Conservation (phyloP, 1,140 invertebrate genomes). For the Aricia agestis region DNA sequence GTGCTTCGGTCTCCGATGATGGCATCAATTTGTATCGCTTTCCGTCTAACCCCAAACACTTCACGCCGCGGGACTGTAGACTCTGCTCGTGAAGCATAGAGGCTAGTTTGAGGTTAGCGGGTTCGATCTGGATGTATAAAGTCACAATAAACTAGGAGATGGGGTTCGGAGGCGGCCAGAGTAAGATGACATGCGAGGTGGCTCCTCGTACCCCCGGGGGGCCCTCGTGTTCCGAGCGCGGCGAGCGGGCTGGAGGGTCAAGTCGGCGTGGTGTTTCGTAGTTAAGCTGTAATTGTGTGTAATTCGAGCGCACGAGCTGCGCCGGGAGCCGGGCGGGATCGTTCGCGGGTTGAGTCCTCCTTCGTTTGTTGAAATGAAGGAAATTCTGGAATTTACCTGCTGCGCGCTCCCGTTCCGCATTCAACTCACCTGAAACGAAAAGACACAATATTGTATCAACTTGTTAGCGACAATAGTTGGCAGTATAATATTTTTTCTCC, state of each 20-base stretch:
- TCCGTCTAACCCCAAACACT: conserved; percentile 35
- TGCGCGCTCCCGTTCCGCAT: not conserved
- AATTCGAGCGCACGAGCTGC: conserved; percentile 57
- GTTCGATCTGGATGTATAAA: conserved; percentile 35
- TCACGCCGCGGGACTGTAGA: conserved; percentile 34
- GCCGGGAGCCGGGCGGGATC: conserved; percentile 28
- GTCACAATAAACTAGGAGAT: conserved; percentile 53
- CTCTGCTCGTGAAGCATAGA: conserved; percentile 37
- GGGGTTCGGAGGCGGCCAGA: conserved; percentile 41
- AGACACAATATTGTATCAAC: not conserved
- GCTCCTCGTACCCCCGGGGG: conserved; percentile 8
- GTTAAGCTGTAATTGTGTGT: conserved; percentile 54
- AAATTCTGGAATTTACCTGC: conserved; percentile 15
- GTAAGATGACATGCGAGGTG: conserved; percentile 32
- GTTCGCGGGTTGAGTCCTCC: conserved; percentile 29
- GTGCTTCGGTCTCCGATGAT: conserved; percentile 42
- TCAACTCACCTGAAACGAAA: conserved; percentile 20
- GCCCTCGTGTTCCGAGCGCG: not conserved
- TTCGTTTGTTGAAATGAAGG: conserved; percentile 6
- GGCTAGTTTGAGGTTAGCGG: conserved; percentile 39
- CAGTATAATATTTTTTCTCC: no score
- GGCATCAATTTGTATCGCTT: conserved; percentile 65
- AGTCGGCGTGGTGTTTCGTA: conserved; percentile 33
- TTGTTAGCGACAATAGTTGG: not conserved
- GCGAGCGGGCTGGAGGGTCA: conserved; percentile 25